phyloP scores from a whole-genome alignment of 1,140 invertebrate species.

The Pseudomyrmex gracilis region DNA sequence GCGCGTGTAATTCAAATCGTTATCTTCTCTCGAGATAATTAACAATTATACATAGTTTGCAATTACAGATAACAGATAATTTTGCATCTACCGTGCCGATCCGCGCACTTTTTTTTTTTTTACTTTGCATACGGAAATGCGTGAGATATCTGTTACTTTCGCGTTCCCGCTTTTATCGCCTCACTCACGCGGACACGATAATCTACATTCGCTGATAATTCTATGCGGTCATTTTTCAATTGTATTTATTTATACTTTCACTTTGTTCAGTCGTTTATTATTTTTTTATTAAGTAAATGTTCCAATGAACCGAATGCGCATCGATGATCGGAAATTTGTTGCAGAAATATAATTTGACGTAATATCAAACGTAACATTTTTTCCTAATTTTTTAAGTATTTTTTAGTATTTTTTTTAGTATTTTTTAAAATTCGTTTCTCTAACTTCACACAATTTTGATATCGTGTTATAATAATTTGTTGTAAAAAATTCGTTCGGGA shows the following conservation, averaged over 20 bases:
- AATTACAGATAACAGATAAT: conserved; percentile 1
- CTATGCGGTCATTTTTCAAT: neutral
- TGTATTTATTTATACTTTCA: conserved; percentile 2
- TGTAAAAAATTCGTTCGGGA: too few relatives aligned
- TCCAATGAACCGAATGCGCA: too few relatives aligned
- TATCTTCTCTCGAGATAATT: neutral
- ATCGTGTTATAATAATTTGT: too few relatives aligned
- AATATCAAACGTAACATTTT: too few relatives aligned
- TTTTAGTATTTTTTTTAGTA: too few relatives aligned
- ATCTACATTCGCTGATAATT: neutral
- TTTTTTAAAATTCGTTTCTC: too few relatives aligned
- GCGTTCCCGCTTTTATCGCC: conserved; percentile 15
- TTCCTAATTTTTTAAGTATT: too few relatives aligned
- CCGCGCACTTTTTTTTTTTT: neutral
- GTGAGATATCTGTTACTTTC: conserved; percentile 11
- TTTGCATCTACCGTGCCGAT: conserved; percentile 5
- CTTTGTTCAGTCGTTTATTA: neutral
- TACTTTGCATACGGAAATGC: conserved; percentile 19
- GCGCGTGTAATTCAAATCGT: neutral
- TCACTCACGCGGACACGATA: neutral
- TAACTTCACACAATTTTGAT: too few relatives aligned
- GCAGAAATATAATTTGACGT: too few relatives aligned
- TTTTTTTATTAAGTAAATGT: neutral
- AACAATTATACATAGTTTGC: too few relatives aligned
- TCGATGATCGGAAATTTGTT: too few relatives aligned